Conservation (phyloP, 2,888 invertebrate genomes). For the Seira sanloemensis region DNA sequence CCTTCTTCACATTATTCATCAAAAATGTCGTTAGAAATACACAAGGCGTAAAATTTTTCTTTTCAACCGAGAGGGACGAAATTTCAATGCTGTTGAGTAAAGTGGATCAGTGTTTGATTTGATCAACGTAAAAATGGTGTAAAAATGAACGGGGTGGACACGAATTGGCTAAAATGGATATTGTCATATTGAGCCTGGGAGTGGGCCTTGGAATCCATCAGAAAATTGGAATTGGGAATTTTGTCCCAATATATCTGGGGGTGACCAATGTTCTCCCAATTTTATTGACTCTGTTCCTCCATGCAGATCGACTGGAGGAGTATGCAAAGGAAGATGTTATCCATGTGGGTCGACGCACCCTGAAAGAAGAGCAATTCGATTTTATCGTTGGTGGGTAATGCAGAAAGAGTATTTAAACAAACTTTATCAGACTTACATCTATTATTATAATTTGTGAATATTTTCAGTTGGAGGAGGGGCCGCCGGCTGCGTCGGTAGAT, state of each 20-base stretch:
- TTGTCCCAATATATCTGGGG: slow-evolving; percentile 48
- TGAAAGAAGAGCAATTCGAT: slow-evolving; percentile 46
- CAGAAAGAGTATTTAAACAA: too few relatives aligned
- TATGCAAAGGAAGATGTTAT: neutral
- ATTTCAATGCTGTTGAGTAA: too few relatives aligned
- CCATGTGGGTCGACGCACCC: neutral
- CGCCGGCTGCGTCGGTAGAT: slow-evolving; percentile 80
- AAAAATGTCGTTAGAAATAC: too few relatives aligned
- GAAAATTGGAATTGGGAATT: slow-evolving; percentile 36
- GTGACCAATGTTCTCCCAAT: slow-evolving; percentile 45
- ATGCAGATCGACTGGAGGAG: slow-evolving; percentile 38
- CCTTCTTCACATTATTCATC: too few relatives aligned
- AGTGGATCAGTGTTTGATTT: too few relatives aligned
- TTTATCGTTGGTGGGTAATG: slow-evolving; percentile 58
- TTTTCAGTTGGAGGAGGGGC: slow-evolving; percentile 55
- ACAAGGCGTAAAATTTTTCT: too few relatives aligned
- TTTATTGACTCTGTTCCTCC: slow-evolving; percentile 43
- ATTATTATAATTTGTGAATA: neutral
- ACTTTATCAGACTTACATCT: neutral
- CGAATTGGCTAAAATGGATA: slow-evolving; percentile 59
- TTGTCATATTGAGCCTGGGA: slow-evolving; percentile 33
- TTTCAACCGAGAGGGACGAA: too few relatives aligned
- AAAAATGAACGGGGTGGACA: too few relatives aligned
- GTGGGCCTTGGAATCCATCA: slow-evolving; percentile 50
- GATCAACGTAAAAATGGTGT: too few relatives aligned